phyloP scores from a whole-genome alignment of 1,140 invertebrate species.

The Ceratosolen solmsi region DNA sequence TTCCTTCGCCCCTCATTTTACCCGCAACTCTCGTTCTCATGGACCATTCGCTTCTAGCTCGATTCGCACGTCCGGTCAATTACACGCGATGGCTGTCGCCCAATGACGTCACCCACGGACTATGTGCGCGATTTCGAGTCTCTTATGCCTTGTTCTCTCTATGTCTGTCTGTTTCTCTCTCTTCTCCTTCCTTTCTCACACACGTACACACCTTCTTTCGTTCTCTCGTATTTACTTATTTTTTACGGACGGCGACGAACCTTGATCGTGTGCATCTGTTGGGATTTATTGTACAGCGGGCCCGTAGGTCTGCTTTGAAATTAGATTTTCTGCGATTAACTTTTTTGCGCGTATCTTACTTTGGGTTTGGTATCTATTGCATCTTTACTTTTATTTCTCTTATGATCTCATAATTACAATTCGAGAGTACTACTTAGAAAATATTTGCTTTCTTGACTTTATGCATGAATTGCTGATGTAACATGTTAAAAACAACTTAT shows the following conservation, averaged over 20 bases:
- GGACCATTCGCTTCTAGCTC: constrained; percentile 26
- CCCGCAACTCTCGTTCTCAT: constrained; percentile 30
- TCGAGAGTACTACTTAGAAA: neutral
- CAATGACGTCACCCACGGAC: constrained; percentile 14
- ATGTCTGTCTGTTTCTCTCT: neutral
- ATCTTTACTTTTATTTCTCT: neutral
- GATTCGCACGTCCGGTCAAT: constrained; percentile 36
- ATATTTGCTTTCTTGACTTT: too few relatives aligned
- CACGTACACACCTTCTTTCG: neutral
- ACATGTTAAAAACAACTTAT: too few relatives aligned
- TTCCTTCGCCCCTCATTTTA: neutral
- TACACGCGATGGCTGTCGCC: constrained; percentile 23
- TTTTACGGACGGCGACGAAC: neutral
- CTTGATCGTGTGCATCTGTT: neutral
- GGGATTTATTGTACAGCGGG: neutral
- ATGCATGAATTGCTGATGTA: too few relatives aligned
- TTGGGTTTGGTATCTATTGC: neutral
- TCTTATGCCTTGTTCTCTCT: too few relatives aligned
- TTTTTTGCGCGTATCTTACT: neutral
- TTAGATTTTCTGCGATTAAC: neutral
- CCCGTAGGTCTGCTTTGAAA: neutral
- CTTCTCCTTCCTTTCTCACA: neutral
- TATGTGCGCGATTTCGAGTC: constrained; percentile 7
- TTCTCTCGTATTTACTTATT: neutral
- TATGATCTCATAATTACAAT: neutral